Evolutionary conservation across 2,113 vertebrate genomes (phyloP), one percentile per base, ranked within the genome.

Genomic region (Takifugu bimaculatus): DNA sequence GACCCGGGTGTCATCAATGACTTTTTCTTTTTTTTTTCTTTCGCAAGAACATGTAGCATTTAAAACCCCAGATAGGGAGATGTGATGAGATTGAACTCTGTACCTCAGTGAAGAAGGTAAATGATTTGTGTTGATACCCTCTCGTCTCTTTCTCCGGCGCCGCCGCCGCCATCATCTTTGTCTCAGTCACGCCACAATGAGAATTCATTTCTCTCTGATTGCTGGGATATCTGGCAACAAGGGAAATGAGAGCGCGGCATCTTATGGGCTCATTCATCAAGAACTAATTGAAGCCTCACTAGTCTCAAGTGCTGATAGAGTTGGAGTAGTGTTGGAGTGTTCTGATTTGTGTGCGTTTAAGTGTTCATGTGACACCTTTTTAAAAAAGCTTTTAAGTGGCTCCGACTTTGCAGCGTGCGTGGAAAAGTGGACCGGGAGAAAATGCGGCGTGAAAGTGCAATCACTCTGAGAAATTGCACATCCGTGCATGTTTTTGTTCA

Each of bases 261-360:
- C 94, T 95, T 94, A 93, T 94, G 92, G 92, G 92, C 92, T 96
- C 93, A 94, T 96, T 97, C 94, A 96, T 96, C 95, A 97, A 95
- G 94, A 96, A 96, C 94, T 97, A 96, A 96, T 97, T 96, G 94
- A 97, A 95, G 93, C 92, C 92, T 93, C 93, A 92, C 93, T 92
- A 93, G 88, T 94, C 91, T 95, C 93, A 93, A 94, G 92, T 91
- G 92, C 93, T 94, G 94, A 95, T 94, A 94, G 93, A 95, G 93
- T 90, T 88, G 82, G 91, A 91, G 91, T 90, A 92, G 91, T 91
- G 91, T 92, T 91, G 92, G 90, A 93, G 75, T 75, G 79, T 79
- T 69, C 78, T 78, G 71, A 78, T 74, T 78, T 73, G 57, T 72
- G 28, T 44, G 53, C 77, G 73, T 79, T 64, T 45, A 65, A 70